A percentile compares a stretch with the other conserved stretches of the same genome.
Evolutionary conservation across 2,888 invertebrate genomes (phyloP).

Genomic region (Pseudococcus jackbeardsleyi): DNA sequence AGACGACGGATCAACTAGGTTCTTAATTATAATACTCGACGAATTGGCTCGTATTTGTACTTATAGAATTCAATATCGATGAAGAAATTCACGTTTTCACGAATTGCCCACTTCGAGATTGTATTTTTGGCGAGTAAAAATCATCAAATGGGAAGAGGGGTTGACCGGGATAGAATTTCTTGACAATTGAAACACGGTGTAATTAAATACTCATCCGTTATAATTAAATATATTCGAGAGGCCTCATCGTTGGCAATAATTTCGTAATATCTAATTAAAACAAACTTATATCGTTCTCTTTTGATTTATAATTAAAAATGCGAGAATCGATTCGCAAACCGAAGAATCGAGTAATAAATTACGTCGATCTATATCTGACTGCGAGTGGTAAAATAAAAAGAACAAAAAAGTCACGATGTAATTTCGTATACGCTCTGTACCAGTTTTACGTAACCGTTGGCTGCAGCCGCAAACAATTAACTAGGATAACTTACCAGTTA

Average conservation of each 20-base stretch:
- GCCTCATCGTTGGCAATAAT: background rate
- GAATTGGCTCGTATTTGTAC: background rate
- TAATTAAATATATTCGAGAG: constrained; percentile 29
- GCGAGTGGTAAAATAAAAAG: background rate
- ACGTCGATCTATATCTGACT: constrained; percentile 22
- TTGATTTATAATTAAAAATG: constrained; percentile 47
- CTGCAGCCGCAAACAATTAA: background rate
- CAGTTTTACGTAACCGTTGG: constrained; percentile 35
- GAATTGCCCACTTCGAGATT: background rate
- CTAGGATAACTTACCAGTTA: constrained; percentile 38
- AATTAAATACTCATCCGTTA: constrained; percentile 29
- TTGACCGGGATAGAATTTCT: background rate
- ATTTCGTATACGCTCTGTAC: constrained; percentile 3
- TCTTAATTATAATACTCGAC: constrained; percentile 9
- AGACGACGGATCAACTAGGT: background rate
- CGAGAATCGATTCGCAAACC: constrained; percentile 25
- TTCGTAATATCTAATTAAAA: constrained; percentile 41
- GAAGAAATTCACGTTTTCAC: background rate
- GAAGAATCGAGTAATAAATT: constrained; percentile 18
- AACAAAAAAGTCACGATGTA: constrained; percentile 44
- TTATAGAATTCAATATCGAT: background rate
- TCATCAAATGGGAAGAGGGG: background rate
- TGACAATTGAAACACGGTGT: constrained; percentile 28
- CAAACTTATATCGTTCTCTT: constrained; percentile 34
- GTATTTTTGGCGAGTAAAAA: background rate